Evolutionary conservation across 2,797 vertebrate genomes (phyloP), one percentile per base, ranked within the genome.

Genomic region (Natrix natrix): DNA sequence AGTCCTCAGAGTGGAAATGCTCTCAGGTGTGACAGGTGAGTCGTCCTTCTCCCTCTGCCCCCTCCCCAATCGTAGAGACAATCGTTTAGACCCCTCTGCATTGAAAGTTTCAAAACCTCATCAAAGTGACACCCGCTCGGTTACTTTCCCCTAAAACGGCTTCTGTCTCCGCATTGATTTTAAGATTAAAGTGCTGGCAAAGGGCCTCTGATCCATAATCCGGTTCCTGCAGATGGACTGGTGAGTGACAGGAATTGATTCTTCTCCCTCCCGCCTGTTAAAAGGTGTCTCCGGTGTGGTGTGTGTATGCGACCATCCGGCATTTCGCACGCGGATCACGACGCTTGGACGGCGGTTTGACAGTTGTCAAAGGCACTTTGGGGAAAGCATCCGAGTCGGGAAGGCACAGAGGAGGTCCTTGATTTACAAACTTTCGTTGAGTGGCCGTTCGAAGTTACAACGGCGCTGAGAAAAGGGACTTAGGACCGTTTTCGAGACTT

Each of bases 191-290:
- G 90, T 1, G 2, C 0, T 57, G 95, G 94, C 93, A 93, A 92
- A 59, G 93, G 16, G 0, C 92, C 94, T 95, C 86, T 20, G 94
- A 95, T 97, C 96, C 95, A 95, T 95, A 96, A 97, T 95, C 96
- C 96, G 28, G 90, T 93, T 96, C 92, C 95, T 96, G 94, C 96
- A 94, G 92, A 95, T 95, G 92, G 94, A 90, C 69, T 87, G 69
- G 61, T 95, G 96, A 97, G 96, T 96, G 96, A 95, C 95, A 97
- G 97, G 95, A 95, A 97, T 95, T 59, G 97, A 97, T 97, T 96
- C 94, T 93, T 88, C 95, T 93, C n/a, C 0, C 2, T 0, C 2
- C 92, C 91, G 32, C 91, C 66, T 55, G 92, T 74, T 87, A 90
- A 93, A 91, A 94, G 93, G 59, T 94, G 95, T 91, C 20, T 94